A percentile compares a stretch with the other conserved stretches of the same genome.
phyloP scores from a whole-genome alignment of 2,113 vertebrate genomes.

The Silurus asotus region DNA sequence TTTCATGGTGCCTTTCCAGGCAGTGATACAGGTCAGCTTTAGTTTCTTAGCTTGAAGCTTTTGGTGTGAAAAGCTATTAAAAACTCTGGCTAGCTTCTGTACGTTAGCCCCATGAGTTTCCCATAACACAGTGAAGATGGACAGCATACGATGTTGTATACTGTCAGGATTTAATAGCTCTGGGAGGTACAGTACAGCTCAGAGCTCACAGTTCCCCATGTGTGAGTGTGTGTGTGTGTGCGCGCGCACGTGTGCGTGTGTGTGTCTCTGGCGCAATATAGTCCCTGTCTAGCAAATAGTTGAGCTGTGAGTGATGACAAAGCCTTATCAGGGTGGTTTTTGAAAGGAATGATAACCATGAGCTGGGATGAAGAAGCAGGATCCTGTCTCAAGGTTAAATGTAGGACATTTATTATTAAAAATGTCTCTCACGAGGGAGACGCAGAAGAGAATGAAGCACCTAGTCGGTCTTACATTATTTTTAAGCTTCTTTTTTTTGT shows the following conservation, averaged over 20 bases:
- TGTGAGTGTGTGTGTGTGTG: conserved; percentile 44
- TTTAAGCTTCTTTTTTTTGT: conserved; percentile 1
- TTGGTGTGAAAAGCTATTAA: conserved; percentile 54
- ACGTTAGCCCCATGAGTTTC: conserved; percentile 44
- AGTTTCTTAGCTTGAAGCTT: conserved; percentile 24
- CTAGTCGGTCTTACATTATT: conserved; percentile 1
- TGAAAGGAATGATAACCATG: conserved; percentile 43
- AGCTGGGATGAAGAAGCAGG: neutral
- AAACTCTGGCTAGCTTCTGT: conserved; percentile 32
- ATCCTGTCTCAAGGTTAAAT: conserved; percentile 18
- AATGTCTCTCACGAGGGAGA: conserved; percentile 2
- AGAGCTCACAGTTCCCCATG: conserved; percentile 16
- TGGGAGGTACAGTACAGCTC: conserved; percentile 54
- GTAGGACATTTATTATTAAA: conserved; percentile 34
- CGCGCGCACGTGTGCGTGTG: conserved; percentile 29
- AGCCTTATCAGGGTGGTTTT: conserved; percentile 34
- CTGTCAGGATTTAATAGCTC: conserved; percentile 63
- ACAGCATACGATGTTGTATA: conserved; percentile 47
- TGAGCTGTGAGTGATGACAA: conserved; percentile 40
- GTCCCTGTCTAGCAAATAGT: conserved; percentile 37
- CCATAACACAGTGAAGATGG: conserved; percentile 55
- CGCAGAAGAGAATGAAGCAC: neutral
- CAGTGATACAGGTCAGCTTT: conserved; percentile 8
- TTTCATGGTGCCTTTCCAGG: conserved; percentile 2
- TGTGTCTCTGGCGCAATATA: conserved; percentile 26